Evolutionary conservation across 2,888 invertebrate species (phyloP), one percentile per base, ranked within the genome.

Genomic region (Sepioteuthis lessoniana): DNA sequence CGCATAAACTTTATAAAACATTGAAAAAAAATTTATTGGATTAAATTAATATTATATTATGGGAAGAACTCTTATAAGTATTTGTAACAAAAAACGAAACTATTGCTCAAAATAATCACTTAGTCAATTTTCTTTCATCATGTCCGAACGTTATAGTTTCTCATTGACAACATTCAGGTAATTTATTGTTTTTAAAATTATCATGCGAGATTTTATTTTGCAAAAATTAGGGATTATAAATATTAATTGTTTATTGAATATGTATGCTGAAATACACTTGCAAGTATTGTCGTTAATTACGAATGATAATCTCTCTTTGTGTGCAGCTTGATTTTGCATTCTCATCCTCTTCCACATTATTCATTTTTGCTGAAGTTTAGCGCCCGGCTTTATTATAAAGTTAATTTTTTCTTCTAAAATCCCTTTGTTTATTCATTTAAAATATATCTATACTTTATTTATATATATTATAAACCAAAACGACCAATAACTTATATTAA

Each of bases 121-220:
- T 16, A 21, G 13, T 16, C n/a, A n/a, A 76, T n/a, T 76, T 35
- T 16, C 16, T 16, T 38, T 60, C 95, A 96, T 95, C 94, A 96
- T 96, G 96, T 96, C 96, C 94, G 96, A 96, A 95, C 95, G 99
- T 96, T 99, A 99, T 97, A 99, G 99, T 98, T 99, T 99, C 98
- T 99, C 99, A 94, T 98, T 99, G 95, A 99, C 98, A 94, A 98
- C 98, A 95, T 98, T 98, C 97, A 98, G 98, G 98, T 98, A 98
- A 97, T 95, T 96, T 92, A 92, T 92, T 92, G n/a, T n/a, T n/a
- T 76, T 76, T 31, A 35, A 76, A n/a, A 35, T 76, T n/a, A 16
- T 76, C n/a, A 0, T 19, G 35, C 16, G 0, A 4, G 76, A 76
- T 10, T 35, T 76, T 35, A n/a, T n/a, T n/a, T 76, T 16, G n/a